Conservation (phyloP, 2,888 invertebrate genomes). For the Dolichopus griseipennis region DNA sequence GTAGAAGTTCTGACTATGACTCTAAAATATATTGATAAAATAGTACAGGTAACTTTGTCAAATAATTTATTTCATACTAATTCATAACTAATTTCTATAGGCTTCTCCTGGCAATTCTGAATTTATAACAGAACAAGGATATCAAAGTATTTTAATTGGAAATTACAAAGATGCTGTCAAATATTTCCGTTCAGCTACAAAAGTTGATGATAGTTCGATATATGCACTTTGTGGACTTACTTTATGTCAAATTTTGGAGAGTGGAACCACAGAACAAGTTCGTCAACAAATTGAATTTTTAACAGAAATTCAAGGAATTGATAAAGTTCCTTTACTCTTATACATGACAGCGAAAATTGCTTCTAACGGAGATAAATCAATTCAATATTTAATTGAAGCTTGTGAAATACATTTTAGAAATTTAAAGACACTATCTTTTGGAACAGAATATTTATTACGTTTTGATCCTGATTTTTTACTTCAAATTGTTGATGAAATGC, state of each 20-base stretch:
- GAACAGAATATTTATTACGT: conserved; percentile 61
- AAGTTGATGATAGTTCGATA: conserved; percentile 74
- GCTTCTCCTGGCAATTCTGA: conserved; percentile 50
- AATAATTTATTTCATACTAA: too few species aligned
- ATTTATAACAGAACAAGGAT: conserved; percentile 72
- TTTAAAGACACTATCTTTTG: conserved; percentile 55
- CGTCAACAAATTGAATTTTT: conserved; percentile 80
- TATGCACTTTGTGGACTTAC: conserved; percentile 73
- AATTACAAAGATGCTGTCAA: conserved; percentile 70
- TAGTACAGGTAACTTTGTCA: conserved; percentile 47
- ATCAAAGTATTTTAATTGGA: conserved; percentile 64
- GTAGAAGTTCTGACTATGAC: conserved; percentile 62
- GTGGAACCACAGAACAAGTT: conserved; percentile 62
- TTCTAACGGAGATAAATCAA: conserved; percentile 48
- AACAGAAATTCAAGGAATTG: conserved; percentile 64
- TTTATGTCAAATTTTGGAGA: conserved; percentile 68
- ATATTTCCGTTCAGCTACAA: conserved; percentile 71
- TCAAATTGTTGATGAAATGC: conserved; percentile 65
- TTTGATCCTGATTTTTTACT: conserved; percentile 82
- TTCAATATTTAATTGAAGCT: conserved; percentile 55
- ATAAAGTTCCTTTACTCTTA: conserved; percentile 58
- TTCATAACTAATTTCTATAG: background rate
- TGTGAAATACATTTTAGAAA: conserved; percentile 48
- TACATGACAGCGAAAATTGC: conserved; percentile 59
- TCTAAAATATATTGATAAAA: conserved; percentile 67